A percentile compares a stretch with the other conserved stretches of the same genome.
Evolutionary conservation across 2,797 vertebrate species (phyloP).

Genomic region (Margarornis squamiger): DNA sequence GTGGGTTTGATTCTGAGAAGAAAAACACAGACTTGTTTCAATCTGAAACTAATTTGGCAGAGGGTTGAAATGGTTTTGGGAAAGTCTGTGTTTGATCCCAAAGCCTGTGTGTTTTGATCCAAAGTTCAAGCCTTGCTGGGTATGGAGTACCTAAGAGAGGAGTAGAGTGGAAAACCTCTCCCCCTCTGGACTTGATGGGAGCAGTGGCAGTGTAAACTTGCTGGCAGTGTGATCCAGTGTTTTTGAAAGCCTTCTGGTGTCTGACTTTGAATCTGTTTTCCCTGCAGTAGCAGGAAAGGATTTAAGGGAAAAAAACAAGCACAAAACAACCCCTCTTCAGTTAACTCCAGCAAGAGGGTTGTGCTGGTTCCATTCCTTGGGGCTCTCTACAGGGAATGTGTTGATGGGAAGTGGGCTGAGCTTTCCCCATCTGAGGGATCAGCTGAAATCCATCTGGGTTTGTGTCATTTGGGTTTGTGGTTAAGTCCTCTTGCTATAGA

Average conservation of each 20-base stretch:
- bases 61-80: background rate
- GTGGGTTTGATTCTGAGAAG: constrained; percentile 52
- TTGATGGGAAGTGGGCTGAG: background rate
- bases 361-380: background rate
- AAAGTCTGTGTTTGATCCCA: background rate
- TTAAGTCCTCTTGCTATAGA: background rate
- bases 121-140: background rate
- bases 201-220: background rate
- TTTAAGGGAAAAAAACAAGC: background rate
- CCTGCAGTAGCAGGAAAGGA: background rate
- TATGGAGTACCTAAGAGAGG: background rate
- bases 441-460: constrained; percentile 12
- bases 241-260: background rate
- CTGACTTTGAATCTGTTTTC: background rate
- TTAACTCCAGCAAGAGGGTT: background rate
- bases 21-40: constrained; percentile 29
- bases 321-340: background rate
- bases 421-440: background rate
- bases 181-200: background rate
- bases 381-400: background rate
- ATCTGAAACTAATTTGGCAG: constrained; percentile 37
- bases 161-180: background rate
- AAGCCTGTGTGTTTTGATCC: background rate
- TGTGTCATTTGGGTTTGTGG: background rate
- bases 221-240: background rate